Evolutionary conservation across 2,113 vertebrate genomes (phyloP).

Genomic region (Clupea harengus): DNA sequence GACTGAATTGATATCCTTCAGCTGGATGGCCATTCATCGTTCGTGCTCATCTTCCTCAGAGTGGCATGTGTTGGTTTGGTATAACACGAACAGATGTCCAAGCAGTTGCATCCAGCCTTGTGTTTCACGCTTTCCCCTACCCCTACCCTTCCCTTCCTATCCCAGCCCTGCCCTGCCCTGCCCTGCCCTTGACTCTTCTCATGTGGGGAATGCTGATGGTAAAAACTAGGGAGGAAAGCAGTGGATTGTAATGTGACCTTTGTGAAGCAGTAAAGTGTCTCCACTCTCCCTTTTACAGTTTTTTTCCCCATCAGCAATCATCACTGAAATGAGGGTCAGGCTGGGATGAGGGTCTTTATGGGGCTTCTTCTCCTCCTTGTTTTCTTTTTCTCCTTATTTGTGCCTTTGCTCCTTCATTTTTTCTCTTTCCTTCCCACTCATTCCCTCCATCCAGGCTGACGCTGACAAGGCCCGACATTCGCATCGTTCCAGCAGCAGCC

Average conservation of each 20-base stretch:
- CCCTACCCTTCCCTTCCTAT: background rate
- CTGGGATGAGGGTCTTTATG: background rate
- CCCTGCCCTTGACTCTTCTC: background rate
- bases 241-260: background rate
- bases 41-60: background rate
- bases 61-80: background rate
- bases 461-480: slow-evolving; percentile 85
- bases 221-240: background rate
- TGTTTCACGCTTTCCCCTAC: background rate
- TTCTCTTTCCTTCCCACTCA: slow-evolving; percentile 63
- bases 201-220: background rate
- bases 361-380: slow-evolving; percentile 25
- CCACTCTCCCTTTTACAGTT: background rate
- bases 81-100: background rate
- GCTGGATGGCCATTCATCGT: background rate
- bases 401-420: slow-evolving; percentile 6
- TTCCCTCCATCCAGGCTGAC: slow-evolving; percentile 82
- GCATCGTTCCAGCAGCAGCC: slow-evolving; percentile 72
- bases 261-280: background rate
- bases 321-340: background rate
- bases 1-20: background rate
- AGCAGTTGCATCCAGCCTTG: background rate
- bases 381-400: slow-evolving; percentile 35
- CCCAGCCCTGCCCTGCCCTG: background rate
- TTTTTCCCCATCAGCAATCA: background rate